phyloP scores from a whole-genome alignment of 2,888 invertebrate genomes.

The Platerodrilus igneus region DNA sequence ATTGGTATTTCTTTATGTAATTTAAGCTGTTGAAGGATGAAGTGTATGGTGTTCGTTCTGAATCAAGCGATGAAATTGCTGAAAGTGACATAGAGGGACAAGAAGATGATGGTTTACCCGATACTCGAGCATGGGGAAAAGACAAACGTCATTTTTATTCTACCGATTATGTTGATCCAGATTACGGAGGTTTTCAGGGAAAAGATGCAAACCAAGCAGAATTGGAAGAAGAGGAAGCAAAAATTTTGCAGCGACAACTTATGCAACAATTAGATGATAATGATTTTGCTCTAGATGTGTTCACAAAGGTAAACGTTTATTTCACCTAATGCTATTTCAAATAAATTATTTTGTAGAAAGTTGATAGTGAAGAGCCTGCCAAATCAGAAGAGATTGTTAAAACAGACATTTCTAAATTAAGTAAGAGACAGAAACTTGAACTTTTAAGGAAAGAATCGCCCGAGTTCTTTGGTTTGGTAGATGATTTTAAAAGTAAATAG shows the following conservation, averaged over 20 bases:
- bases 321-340: conserved; percentile 6
- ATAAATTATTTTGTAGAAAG: too few species aligned
- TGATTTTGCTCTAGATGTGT: conserved; percentile 64
- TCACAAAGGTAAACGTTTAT: conserved; percentile 45
- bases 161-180: conserved; percentile 85
- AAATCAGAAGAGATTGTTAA: conserved; percentile 59
- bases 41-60: conserved; percentile 31
- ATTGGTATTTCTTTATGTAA: not conserved
- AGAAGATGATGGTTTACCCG: conserved; percentile 66
- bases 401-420: conserved; percentile 71
- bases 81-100: conserved; percentile 76
- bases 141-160: conserved; percentile 75
- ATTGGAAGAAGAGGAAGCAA: conserved; percentile 80
- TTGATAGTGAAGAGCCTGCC: conserved; percentile 34
- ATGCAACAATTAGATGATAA: conserved; percentile 73
- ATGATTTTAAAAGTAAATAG: conserved; percentile 69
- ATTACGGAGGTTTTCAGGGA: conserved; percentile 65
- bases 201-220: conserved; percentile 70
- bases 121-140: conserved; percentile 85
- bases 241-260: conserved; percentile 71
- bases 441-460: conserved; percentile 82
- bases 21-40: conserved; percentile 29
- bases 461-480: conserved; percentile 72
- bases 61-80: conserved; percentile 47
- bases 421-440: conserved; percentile 69